A percentile compares a stretch with the other conserved stretches of the same genome.
phyloP scores from a whole-genome alignment of 2,888 invertebrate genomes.

The Scaeva pyrastri region DNA sequence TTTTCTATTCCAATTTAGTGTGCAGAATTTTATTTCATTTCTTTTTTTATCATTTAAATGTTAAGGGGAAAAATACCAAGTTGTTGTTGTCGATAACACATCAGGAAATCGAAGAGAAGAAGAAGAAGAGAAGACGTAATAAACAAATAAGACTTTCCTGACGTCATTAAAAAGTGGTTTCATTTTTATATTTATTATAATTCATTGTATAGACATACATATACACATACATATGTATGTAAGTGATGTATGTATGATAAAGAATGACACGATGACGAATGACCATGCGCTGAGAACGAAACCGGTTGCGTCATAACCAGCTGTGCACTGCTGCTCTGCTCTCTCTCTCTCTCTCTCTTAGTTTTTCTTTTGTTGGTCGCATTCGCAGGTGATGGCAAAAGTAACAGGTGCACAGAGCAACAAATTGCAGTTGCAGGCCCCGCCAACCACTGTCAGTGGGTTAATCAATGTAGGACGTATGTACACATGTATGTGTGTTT shows the following conservation, averaged over 20 bases:
- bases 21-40: no score
- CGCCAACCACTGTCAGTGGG: not conserved
- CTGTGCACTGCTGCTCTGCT: constrained; percentile 3
- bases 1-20: no score
- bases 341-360: not conserved
- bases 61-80: no score
- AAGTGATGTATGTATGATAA: no score
- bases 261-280: constrained; percentile 15
- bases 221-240: not conserved
- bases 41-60: no score
- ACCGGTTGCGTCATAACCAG: constrained; percentile 58
- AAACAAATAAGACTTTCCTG: no score
- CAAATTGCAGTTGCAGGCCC: constrained; percentile 20
- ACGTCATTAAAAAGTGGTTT: not conserved
- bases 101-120: no score
- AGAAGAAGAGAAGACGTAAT: no score
- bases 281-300: constrained; percentile 37
- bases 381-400: not conserved
- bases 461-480: not conserved
- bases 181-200: no score
- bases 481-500: not conserved
- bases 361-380: not conserved
- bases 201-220: no score
- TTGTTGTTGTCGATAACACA: no score
- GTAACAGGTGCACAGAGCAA: constrained; percentile 54